Evolutionary conservation across 2,888 invertebrate genomes (phyloP).

Genomic region (Mylabris sibirica): DNA sequence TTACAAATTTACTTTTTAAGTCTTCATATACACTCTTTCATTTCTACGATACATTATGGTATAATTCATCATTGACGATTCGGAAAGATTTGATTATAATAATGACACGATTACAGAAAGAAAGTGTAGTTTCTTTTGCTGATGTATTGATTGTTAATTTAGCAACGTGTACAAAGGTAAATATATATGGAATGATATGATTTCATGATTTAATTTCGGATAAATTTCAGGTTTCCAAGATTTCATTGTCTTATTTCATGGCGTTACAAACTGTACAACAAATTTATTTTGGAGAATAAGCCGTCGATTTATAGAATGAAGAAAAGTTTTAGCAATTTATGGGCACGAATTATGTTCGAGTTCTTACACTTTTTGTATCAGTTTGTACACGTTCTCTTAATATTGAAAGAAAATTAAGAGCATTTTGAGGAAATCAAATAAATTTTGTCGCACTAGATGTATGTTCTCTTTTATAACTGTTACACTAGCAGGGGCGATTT

Average conservation of each 20-base stretch:
- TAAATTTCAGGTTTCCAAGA: background rate
- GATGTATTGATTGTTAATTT: background rate
- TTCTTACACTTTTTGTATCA: too few species aligned
- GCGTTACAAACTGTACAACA: too few species aligned
- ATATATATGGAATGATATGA: background rate
- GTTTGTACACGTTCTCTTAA: too few species aligned
- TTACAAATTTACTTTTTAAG: background rate
- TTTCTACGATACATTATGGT: background rate
- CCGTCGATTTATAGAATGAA: too few species aligned
- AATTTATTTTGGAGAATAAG: too few species aligned
- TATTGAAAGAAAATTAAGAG: too few species aligned
- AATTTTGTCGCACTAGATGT: too few species aligned
- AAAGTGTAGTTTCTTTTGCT: background rate
- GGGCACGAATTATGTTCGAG: too few species aligned
- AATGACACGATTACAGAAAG: background rate
- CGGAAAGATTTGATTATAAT: background rate
- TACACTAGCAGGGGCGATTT: too few species aligned
- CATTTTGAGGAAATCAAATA: too few species aligned
- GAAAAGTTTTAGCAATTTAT: too few species aligned
- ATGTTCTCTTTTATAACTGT: too few species aligned
- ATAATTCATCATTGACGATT: background rate
- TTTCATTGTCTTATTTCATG: background rate
- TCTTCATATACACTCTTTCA: background rate
- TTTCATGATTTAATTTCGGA: background rate
- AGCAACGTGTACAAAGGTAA: background rate